Percentiles rank a stretch among this genome's conserved stretches.
Evolutionary conservation across 2,888 invertebrate species (phyloP).

Genomic region (Eulithis testata): DNA sequence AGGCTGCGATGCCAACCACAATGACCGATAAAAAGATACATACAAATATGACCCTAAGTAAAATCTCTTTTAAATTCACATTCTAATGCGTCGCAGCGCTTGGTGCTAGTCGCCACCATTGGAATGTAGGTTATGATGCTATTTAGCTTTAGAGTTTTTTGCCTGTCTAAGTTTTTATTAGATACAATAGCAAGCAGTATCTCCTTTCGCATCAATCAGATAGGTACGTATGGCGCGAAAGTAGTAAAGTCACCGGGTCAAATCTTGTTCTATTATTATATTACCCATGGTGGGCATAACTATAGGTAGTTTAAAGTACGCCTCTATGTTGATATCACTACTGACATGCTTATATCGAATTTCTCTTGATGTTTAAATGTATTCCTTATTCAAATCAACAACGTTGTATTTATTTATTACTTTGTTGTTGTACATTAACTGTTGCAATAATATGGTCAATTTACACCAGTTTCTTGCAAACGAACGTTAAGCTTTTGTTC

Average conservation of each 20-base stretch:
- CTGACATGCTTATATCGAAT: too few relatives aligned
- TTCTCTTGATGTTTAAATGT: too few relatives aligned
- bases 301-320: too few relatives aligned
- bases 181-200: slow-evolving; percentile 65
- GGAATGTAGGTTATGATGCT: slow-evolving; percentile 84
- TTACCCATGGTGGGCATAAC: too few relatives aligned
- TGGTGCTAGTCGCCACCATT: slow-evolving; percentile 66
- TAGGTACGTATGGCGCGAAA: slow-evolving; percentile 76
- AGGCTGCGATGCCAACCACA: slow-evolving; percentile 69
- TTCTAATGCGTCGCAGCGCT: slow-evolving; percentile 62
- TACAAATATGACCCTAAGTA: slow-evolving; percentile 77
- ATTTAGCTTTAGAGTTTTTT: slow-evolving; percentile 78
- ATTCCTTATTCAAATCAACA: too few relatives aligned
- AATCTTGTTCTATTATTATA: slow-evolving; percentile 60
- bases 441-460: too few relatives aligned
- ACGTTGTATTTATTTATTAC: too few relatives aligned
- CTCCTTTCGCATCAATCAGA: slow-evolving; percentile 80
- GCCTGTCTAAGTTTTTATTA: slow-evolving; percentile 75
- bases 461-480: too few relatives aligned
- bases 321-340: too few relatives aligned
- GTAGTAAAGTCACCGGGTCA: slow-evolving; percentile 76
- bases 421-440: too few relatives aligned
- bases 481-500: too few relatives aligned
- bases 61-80: slow-evolving; percentile 78
- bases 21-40: slow-evolving; percentile 80